Evolutionary conservation across 2,888 invertebrate genomes (phyloP).

Genomic region (Amphipoea lucens): DNA sequence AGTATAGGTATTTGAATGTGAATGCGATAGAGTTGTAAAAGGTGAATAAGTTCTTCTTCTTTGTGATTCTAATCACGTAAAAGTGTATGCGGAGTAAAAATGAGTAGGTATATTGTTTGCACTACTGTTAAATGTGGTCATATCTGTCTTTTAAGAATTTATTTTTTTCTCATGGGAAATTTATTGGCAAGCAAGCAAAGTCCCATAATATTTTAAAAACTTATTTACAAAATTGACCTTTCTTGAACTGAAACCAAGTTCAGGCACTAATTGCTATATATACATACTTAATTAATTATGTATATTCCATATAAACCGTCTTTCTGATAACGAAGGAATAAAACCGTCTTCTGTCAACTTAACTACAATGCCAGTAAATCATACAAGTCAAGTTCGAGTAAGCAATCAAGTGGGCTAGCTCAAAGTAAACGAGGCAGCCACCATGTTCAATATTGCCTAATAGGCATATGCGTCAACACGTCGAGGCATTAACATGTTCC

Average conservation of each 20-base stretch:
- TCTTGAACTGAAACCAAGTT: not conserved
- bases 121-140: not conserved
- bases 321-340: not conserved
- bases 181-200: not conserved
- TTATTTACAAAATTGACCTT: not conserved
- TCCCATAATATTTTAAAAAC: not conserved
- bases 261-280: too few species aligned
- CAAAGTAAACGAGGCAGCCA: conserved; percentile 48
- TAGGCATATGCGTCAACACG: conserved; percentile 74
- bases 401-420: conserved; percentile 41
- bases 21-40: not conserved
- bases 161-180: not conserved
- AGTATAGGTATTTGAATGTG: not conserved
- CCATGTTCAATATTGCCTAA: conserved; percentile 83
- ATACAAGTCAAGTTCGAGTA: conserved; percentile 14
- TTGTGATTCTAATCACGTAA: conserved; percentile 25
- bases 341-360: not conserved
- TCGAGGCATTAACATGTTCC: conserved; percentile 79
- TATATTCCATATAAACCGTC: not conserved
- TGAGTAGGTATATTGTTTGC: not conserved
- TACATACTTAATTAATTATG: not conserved
- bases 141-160: not conserved
- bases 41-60: not conserved
- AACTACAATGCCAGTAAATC: not conserved
- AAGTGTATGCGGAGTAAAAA: conserved; percentile 14